phyloP scores from a whole-genome alignment of 1,140 invertebrate genomes.

The Episyrphus balteatus region DNA sequence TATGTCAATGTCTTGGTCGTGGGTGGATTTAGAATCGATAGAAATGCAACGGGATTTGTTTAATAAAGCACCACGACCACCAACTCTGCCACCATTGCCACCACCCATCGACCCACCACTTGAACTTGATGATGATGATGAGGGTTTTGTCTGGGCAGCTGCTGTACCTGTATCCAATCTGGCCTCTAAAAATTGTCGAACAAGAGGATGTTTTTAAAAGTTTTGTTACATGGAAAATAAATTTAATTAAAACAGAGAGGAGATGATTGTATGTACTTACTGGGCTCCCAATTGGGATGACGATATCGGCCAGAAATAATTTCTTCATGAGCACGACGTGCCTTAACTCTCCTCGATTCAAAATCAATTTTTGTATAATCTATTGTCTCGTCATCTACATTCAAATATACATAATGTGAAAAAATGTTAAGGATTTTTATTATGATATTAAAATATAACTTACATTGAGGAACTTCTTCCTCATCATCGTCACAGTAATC shows the following conservation, averaged over 20 bases:
- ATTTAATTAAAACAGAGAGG: background rate
- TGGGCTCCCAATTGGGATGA: slow-evolving; percentile 29
- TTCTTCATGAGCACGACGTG: slow-evolving; percentile 32
- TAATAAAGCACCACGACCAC: background rate
- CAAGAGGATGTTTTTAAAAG: no score
- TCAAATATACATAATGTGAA: no score
- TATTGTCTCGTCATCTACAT: slow-evolving; percentile 32
- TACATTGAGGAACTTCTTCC: slow-evolving; percentile 29
- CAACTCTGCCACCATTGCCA: no score
- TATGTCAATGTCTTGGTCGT: background rate
- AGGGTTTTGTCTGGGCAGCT: no score
- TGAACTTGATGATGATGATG: no score
- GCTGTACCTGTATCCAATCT: no score
- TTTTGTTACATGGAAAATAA: background rate
- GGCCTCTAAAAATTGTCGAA: no score
- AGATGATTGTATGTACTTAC: slow-evolving; percentile 13
- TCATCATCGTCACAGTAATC: slow-evolving; percentile 33
- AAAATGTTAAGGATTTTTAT: background rate
- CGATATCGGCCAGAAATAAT: slow-evolving; percentile 35
- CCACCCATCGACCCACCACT: no score
- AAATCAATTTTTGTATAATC: slow-evolving; percentile 35
- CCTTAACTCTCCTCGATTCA: slow-evolving; percentile 30
- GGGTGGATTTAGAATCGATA: background rate
- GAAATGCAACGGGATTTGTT: background rate
- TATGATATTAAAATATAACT: slow-evolving; percentile 3